Conservation (phyloP, 2,888 invertebrate genomes). For the Sarcophaga subvicina region DNA sequence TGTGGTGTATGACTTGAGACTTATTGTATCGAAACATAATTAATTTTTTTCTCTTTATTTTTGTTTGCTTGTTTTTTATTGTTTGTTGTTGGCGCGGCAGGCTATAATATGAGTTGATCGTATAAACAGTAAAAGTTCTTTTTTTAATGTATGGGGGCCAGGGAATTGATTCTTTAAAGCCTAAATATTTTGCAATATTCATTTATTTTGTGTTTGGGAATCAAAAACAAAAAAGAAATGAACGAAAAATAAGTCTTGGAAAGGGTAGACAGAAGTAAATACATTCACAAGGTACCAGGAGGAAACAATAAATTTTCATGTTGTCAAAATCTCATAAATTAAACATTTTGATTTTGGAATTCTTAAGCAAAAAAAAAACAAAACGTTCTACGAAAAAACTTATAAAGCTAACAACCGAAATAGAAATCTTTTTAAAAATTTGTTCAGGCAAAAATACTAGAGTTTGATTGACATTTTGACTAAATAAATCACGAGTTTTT, state of each 20-base stretch:
- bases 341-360: conserved; percentile 72
- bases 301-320: conserved; percentile 68
- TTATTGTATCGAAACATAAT: conserved; percentile 71
- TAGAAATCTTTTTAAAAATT: not conserved
- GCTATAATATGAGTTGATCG: conserved; percentile 57
- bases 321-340: conserved; percentile 71
- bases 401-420: conserved; percentile 29
- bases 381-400: conserved; percentile 71
- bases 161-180: not conserved
- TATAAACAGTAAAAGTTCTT: conserved; percentile 57
- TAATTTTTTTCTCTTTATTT: conserved; percentile 71
- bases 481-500: not conserved
- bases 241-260: not conserved
- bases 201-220: conserved; percentile 41
- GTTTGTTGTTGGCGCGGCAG: conserved; percentile 51
- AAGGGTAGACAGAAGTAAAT: not conserved
- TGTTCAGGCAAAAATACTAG: not conserved
- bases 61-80: conserved; percentile 68
- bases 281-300: not conserved
- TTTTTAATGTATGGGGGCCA: conserved; percentile 16
- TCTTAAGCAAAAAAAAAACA: conserved; percentile 61
- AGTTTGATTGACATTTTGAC: not conserved
- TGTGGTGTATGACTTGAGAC: conserved; percentile 10
- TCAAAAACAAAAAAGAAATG: not conserved
- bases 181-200: conserved; percentile 64